phyloP scores from a whole-genome alignment of 2,113 vertebrate species.

The Muntiacus reevesi region DNA sequence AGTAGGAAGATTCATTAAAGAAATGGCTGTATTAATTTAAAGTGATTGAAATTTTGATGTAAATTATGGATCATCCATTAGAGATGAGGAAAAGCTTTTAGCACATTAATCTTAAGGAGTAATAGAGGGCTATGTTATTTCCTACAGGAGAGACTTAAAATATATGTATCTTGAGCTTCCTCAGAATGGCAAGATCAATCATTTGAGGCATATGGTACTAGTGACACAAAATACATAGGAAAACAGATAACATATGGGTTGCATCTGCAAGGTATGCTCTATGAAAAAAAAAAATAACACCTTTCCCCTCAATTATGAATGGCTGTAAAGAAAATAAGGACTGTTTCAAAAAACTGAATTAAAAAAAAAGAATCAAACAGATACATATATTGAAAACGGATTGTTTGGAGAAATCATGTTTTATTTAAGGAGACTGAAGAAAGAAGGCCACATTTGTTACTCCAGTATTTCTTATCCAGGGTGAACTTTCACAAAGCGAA shows the following conservation, averaged over 20 bases:
- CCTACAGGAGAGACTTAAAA: slow-evolving; percentile 57
- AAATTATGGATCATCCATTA: slow-evolving; percentile 63
- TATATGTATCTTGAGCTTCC: slow-evolving; percentile 58
- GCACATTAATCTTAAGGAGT: slow-evolving; percentile 56
- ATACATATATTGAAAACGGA: background rate
- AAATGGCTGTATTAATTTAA: slow-evolving; percentile 74
- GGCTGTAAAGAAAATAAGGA: slow-evolving; percentile 50
- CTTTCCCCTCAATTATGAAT: slow-evolving; percentile 57
- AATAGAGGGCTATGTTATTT: slow-evolving; percentile 57
- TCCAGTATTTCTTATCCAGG: slow-evolving; percentile 12
- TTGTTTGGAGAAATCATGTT: background rate
- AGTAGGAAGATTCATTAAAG: slow-evolving; percentile 67
- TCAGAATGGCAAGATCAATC: slow-evolving; percentile 55
- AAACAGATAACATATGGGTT: slow-evolving; percentile 55
- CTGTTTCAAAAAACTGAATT: background rate
- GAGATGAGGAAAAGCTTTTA: slow-evolving; percentile 58
- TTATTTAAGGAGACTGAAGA: background rate
- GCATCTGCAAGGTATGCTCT: slow-evolving; percentile 16
- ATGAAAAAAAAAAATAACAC: slow-evolving; percentile 39
- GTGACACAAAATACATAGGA: slow-evolving; percentile 51
- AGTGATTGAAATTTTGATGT: slow-evolving; percentile 62
- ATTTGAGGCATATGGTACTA: slow-evolving; percentile 37
- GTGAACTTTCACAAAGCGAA: slow-evolving; percentile 47
- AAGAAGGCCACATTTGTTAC: background rate
- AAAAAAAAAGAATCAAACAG: background rate